phyloP scores from a whole-genome alignment of 2,113 vertebrate species.

The Alaudala cheleensis region DNA sequence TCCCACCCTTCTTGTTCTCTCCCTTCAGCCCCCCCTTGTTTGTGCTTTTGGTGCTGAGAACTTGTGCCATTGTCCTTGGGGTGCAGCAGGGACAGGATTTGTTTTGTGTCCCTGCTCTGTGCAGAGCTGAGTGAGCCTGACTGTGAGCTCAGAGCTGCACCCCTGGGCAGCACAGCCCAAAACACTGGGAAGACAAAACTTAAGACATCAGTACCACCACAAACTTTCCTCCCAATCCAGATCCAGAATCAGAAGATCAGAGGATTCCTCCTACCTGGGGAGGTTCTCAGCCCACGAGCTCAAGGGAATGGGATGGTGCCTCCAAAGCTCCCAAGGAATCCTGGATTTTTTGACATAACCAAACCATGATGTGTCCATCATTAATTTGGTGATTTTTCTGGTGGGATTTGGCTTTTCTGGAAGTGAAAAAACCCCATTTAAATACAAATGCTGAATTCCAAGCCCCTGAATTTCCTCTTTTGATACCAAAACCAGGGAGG shows the following conservation, averaged over 20 bases:
- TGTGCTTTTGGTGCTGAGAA: too few species aligned
- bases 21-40: too few species aligned
- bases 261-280: accelerated
- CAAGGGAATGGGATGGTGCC: not conserved
- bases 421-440: too few species aligned
- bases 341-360: accelerated
- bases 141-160: too few species aligned
- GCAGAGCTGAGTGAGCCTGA: too few species aligned
- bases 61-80: too few species aligned
- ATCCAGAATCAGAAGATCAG: too few species aligned
- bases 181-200: too few species aligned
- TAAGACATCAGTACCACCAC: not conserved
- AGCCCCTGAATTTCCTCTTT: not conserved
- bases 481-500: not conserved
- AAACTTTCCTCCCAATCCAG: not conserved
- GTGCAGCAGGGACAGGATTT: too few species aligned
- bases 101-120: too few species aligned
- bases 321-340: not conserved
- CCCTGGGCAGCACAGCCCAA: too few species aligned
- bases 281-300: not conserved
- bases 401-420: not conserved
- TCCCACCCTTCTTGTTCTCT: too few species aligned
- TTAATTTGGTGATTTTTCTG: not conserved
- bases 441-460: not conserved
- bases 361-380: not conserved